phyloP scores from a whole-genome alignment of 2,888 invertebrate genomes.

The Lepidocyrtoides sp. region DNA sequence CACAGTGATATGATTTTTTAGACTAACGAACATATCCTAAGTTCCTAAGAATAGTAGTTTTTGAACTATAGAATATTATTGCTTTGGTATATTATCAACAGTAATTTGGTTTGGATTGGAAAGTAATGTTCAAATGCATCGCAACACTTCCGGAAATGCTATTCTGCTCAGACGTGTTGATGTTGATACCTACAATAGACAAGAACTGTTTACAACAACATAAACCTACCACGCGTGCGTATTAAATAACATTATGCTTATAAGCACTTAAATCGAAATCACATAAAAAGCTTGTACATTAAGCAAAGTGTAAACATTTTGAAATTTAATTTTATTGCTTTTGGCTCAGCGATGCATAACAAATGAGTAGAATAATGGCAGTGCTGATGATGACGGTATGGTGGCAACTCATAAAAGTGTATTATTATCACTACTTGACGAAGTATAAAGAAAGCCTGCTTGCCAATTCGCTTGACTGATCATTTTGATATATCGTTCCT shows the following conservation, averaged over 20 bases:
- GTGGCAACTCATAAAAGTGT: too few species aligned
- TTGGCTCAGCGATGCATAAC: conserved; percentile 9
- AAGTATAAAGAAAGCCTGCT: neutral
- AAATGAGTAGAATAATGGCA: neutral
- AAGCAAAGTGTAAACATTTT: conserved; percentile 33
- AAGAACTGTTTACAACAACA: too few species aligned
- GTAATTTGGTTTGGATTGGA: too few species aligned
- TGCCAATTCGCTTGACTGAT: conserved; percentile 30
- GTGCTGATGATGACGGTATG: neutral
- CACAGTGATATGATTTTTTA: too few species aligned
- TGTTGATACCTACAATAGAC: neutral
- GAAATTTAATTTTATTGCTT: conserved; percentile 31
- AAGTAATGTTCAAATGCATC: neutral
- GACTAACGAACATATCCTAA: too few species aligned
- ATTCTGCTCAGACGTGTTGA: neutral
- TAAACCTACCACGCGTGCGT: neutral
- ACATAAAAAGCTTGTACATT: neutral
- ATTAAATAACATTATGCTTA: neutral
- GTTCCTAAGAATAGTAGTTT: too few species aligned
- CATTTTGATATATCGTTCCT: conserved; percentile 45
- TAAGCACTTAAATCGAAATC: neutral
- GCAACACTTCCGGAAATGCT: conserved; percentile 23
- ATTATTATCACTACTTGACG: neutral
- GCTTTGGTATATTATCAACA: too few species aligned
- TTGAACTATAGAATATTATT: too few species aligned